phyloP scores from a whole-genome alignment of 2,888 invertebrate genomes.

The Tricholauxania praeusta region DNA sequence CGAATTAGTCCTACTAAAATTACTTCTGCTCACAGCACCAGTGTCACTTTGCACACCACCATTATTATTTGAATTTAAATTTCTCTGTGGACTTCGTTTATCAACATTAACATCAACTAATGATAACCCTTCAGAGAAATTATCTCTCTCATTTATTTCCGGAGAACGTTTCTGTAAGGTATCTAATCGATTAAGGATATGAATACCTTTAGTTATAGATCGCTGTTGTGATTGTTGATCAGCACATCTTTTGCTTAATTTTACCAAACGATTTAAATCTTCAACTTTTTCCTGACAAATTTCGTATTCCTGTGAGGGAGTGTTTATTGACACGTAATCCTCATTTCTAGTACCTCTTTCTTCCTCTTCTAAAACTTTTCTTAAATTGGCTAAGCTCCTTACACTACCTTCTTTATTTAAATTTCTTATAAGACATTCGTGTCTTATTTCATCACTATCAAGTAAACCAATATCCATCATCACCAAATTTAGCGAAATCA shows the following conservation, averaged over 20 bases:
- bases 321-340: not conserved
- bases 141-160: not conserved
- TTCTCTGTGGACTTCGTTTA: not conserved
- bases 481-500: not conserved
- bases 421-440: constrained; percentile 2
- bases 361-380: not conserved
- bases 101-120: not conserved
- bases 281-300: not conserved
- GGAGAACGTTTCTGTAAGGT: not conserved
- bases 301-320: constrained; percentile 4
- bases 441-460: constrained; percentile 16
- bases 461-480: constrained; percentile 19
- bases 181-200: not conserved
- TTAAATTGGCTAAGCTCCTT: not conserved
- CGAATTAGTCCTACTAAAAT: not conserved
- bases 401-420: constrained; percentile 2
- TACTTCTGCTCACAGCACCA: not conserved
- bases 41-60: not conserved
- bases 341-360: not conserved
- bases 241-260: not conserved
- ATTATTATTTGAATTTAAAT: not conserved
- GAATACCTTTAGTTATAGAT: not conserved
- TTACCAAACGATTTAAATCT: not conserved
- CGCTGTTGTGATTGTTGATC: constrained; percentile 1
- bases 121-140: not conserved